Evolutionary conservation across 2,113 vertebrate species (phyloP).

Genomic region (Tauraco erythrolophus): DNA sequence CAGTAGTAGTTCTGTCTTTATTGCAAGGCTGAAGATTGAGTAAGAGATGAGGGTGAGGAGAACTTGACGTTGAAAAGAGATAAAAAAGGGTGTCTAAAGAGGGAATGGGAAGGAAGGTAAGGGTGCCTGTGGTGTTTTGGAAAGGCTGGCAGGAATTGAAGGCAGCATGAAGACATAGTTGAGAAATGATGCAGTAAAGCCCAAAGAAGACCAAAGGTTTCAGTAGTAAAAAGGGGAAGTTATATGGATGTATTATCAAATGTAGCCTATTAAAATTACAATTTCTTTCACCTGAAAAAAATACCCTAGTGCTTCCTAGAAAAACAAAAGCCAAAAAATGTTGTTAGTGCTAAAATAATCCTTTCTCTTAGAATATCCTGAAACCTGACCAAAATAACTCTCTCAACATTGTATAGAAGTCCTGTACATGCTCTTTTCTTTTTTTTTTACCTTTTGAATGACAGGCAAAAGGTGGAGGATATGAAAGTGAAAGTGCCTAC

Average conservation of each 20-base stretch:
- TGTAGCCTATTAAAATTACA: not conserved
- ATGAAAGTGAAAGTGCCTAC: constrained; percentile 92
- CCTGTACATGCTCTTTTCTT: not conserved
- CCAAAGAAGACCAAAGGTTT: not conserved
- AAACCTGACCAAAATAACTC: not conserved
- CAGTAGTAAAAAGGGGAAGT: not conserved
- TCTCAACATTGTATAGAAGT: not conserved
- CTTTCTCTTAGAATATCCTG: not conserved
- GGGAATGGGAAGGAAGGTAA: not conserved
- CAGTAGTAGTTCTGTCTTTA: not conserved
- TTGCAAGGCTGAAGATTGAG: not conserved
- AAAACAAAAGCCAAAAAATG: not conserved
- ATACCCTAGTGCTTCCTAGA: not conserved
- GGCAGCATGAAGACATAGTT: not conserved
- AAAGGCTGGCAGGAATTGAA: not conserved
- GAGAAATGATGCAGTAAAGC: not conserved
- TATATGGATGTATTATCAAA: not conserved
- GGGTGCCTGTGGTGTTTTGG: not conserved
- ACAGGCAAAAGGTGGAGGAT: constrained; percentile 94
- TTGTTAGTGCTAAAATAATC: not conserved
- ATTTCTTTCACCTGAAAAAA: not conserved
- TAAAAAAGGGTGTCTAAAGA: not conserved
- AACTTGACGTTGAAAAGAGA: not conserved
- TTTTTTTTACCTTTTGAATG: constrained; percentile 2
- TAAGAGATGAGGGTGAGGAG: not conserved